Evolutionary conservation across 2,888 invertebrate species (phyloP).

Genomic region (Diadegma fenestrale): DNA sequence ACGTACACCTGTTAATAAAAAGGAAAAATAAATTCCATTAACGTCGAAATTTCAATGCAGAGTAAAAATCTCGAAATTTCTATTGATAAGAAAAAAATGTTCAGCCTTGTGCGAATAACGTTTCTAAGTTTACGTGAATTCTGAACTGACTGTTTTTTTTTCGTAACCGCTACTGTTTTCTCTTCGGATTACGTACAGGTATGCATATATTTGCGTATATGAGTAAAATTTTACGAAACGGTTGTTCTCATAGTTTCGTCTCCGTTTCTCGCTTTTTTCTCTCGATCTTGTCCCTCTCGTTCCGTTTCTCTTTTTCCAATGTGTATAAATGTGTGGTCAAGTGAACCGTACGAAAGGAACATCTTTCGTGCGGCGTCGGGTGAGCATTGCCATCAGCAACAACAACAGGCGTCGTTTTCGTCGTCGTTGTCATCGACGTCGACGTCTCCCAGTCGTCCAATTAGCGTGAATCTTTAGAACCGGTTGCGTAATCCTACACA

Average conservation of each 20-base stretch:
- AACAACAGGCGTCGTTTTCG: slow-evolving; percentile 39
- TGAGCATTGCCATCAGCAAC: slow-evolving; percentile 23
- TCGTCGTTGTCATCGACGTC: slow-evolving; percentile 36
- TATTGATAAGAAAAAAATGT: not conserved
- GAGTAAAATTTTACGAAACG: slow-evolving; percentile 17
- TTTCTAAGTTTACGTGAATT: slow-evolving; percentile 1
- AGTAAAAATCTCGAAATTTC: not conserved
- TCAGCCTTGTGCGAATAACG: not conserved
- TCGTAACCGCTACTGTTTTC: slow-evolving; percentile 2
- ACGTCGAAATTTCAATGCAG: not conserved
- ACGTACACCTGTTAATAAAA: too few species aligned
- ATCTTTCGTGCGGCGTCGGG: slow-evolving; percentile 37
- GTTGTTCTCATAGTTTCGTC: slow-evolving; percentile 3
- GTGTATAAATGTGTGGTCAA: slow-evolving; percentile 49
- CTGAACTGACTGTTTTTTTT: not conserved
- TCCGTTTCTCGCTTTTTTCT: not conserved
- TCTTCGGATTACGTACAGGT: slow-evolving; percentile 5
- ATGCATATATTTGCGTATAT: slow-evolving; percentile 17
- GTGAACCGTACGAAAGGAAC: slow-evolving; percentile 26
- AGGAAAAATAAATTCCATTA: not conserved
- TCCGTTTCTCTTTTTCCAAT: not conserved
- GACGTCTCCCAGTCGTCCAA: slow-evolving; percentile 54
- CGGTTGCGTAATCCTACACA: slow-evolving; percentile 58
- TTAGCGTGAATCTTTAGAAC: slow-evolving; percentile 65
- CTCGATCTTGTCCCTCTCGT: not conserved